phyloP scores from a whole-genome alignment of 2,797 vertebrate genomes.

The Melanotaenia boesemani region DNA sequence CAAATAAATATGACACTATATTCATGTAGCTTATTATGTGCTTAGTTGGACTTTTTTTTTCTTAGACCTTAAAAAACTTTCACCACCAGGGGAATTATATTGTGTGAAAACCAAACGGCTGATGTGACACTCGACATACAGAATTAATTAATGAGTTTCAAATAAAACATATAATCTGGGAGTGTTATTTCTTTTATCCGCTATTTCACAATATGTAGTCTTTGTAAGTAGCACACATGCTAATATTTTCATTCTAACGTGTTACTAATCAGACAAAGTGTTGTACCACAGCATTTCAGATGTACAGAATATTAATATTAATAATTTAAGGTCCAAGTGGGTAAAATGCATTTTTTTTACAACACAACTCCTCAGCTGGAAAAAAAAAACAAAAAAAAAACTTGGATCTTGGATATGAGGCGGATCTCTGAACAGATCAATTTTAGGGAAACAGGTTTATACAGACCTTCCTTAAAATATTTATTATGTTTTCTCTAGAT shows the following conservation, averaged over 20 bases:
- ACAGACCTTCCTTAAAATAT: background rate
- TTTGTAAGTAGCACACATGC: too few relatives aligned
- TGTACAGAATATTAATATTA: background rate
- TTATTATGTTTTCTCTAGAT: background rate
- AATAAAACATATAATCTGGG: background rate
- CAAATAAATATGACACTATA: conserved; percentile 6
- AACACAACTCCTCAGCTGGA: background rate
- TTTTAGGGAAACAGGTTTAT: background rate
- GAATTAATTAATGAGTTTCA: background rate
- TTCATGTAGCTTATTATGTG: background rate
- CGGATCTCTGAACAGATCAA: background rate
- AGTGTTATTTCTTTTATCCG: background rate
- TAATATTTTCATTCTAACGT: background rate
- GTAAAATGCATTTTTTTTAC: background rate
- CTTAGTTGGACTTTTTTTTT: background rate
- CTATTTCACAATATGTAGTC: background rate
- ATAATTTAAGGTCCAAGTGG: background rate
- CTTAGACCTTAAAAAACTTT: background rate
- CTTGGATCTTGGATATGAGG: background rate
- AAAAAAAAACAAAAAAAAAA: background rate
- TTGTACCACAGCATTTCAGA: background rate
- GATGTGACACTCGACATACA: background rate
- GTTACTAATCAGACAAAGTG: background rate
- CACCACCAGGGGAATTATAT: background rate
- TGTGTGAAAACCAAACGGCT: background rate